Evolutionary conservation across 1,140 invertebrate species (phyloP).

Genomic region (Cephus cinctus): DNA sequence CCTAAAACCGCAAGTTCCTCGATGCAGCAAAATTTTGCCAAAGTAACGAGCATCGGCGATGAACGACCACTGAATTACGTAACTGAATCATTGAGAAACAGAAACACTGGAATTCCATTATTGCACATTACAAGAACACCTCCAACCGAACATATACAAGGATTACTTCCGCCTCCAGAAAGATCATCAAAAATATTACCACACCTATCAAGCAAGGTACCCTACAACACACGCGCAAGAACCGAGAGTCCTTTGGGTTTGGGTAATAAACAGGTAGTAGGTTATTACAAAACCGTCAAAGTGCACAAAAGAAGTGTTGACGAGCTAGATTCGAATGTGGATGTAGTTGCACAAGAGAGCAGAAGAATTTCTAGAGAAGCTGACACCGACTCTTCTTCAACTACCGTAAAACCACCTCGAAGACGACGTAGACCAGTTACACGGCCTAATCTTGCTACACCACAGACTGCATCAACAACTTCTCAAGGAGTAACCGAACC

Average conservation of each 20-base stretch:
- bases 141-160: slow-evolving; percentile 12
- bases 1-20: neutral
- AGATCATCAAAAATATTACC: slow-evolving; percentile 1
- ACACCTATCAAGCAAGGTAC: slow-evolving; percentile 17
- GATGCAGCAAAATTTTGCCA: neutral
- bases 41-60: neutral
- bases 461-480: neutral
- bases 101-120: slow-evolving; percentile 6
- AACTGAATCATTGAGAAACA: neutral
- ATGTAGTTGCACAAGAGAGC: neutral
- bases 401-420: neutral
- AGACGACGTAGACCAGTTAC: neutral
- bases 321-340: neutral
- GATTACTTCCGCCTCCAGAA: slow-evolving; percentile 19
- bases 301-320: slow-evolving; percentile 25
- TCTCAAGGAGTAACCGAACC: neutral
- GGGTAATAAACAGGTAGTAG: slow-evolving; percentile 2
- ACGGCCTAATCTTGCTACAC: neutral
- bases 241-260: neutral
- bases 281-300: slow-evolving; percentile 19
- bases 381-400: neutral
- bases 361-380: neutral
- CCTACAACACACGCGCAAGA: slow-evolving; percentile 10
- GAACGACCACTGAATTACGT: neutral
- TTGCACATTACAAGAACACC: slow-evolving; percentile 8